Conservation (phyloP, 1,140 invertebrate genomes). For the Agrilus planipennis region DNA sequence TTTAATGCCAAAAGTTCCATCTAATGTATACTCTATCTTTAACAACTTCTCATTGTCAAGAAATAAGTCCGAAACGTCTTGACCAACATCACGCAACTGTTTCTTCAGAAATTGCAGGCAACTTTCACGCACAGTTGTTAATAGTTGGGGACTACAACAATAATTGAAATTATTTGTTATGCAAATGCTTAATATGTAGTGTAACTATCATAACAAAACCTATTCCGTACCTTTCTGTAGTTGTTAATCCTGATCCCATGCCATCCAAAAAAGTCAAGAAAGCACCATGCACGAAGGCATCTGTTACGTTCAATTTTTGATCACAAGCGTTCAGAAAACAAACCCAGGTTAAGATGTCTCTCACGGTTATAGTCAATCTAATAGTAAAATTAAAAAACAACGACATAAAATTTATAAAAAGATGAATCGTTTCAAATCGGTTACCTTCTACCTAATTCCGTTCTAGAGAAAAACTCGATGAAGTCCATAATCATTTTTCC, state of each 20-base stretch:
- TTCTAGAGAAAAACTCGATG: conserved; percentile 61
- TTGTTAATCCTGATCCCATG: conserved; percentile 60
- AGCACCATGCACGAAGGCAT: conserved; percentile 79
- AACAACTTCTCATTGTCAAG: neutral
- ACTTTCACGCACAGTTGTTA: no score
- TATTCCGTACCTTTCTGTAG: conserved; percentile 40
- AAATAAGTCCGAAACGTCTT: no score
- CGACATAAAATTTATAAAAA: conserved; percentile 11
- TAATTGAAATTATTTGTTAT: no score
- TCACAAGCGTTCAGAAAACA: conserved; percentile 72
- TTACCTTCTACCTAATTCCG: conserved; percentile 58
- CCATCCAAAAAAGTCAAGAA: conserved; percentile 86
- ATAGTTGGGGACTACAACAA: no score
- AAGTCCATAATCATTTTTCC: conserved; percentile 65
- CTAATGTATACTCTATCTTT: no score
- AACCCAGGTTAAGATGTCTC: conserved; percentile 89
- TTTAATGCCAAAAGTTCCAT: conserved; percentile 49
- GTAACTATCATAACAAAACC: neutral
- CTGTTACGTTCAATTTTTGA: conserved; percentile 36
- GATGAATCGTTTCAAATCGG: conserved; percentile 5
- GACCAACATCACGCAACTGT: no score
- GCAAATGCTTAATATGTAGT: no score
- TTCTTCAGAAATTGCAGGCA: no score
- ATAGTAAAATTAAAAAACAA: conserved; percentile 15
- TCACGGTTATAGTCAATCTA: conserved; percentile 73